Evolutionary conservation across 2,888 invertebrate genomes (phyloP).

Genomic region (Erebia ligea): DNA sequence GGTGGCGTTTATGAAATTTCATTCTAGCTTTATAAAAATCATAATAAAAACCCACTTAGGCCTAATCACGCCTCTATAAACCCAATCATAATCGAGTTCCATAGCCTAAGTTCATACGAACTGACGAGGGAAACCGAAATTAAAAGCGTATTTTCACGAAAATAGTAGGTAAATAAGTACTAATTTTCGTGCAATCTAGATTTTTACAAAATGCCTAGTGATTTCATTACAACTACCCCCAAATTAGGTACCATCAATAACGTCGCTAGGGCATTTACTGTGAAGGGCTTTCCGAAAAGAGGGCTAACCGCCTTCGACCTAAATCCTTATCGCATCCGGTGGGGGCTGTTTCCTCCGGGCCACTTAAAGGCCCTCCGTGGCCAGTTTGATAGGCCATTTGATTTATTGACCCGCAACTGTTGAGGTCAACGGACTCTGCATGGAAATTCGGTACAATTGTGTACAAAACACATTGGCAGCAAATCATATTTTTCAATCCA

Average conservation of each 20-base stretch:
- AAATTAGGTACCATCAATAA: slow-evolving; percentile 33
- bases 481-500: not conserved
- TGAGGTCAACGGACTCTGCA: slow-evolving; percentile 28
- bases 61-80: not conserved
- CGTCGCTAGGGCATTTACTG: slow-evolving; percentile 21
- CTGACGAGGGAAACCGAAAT: not conserved
- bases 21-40: not conserved
- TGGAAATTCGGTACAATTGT: slow-evolving; percentile 17
- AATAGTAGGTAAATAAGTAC: not conserved
- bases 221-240: slow-evolving; percentile 24
- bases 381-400: slow-evolving; percentile 38
- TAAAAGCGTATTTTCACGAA: not conserved
- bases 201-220: slow-evolving; percentile 17
- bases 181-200: slow-evolving; percentile 15
- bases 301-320: slow-evolving; percentile 40
- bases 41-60: not conserved
- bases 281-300: slow-evolving; percentile 21
- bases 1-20: not conserved
- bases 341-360: slow-evolving; percentile 32
- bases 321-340: slow-evolving; percentile 43
- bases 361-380: slow-evolving; percentile 34
- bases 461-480: not conserved
- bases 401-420: slow-evolving; percentile 40
- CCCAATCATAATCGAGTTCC: not conserved
- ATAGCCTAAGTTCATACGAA: not conserved